phyloP scores from a whole-genome alignment of 1,140 invertebrate species.

The Vanessa atalanta region DNA sequence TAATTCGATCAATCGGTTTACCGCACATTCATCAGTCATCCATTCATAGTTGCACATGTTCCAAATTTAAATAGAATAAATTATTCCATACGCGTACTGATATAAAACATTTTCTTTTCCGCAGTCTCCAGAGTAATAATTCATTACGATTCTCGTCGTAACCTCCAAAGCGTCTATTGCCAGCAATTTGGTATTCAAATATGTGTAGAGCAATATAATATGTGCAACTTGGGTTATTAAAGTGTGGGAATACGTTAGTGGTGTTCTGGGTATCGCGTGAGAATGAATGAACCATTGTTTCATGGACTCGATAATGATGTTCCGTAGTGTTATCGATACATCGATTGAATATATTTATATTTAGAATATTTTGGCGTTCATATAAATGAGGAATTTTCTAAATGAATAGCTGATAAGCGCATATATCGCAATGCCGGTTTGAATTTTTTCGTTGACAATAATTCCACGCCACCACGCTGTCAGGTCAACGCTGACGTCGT shows the following conservation, averaged over 20 bases:
- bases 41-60: too few relatives aligned
- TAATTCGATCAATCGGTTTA: neutral
- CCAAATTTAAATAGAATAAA: too few relatives aligned
- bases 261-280: conserved; percentile 30
- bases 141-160: conserved; percentile 9
- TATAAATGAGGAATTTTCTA: too few relatives aligned
- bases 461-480: too few relatives aligned
- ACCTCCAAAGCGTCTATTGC: neutral
- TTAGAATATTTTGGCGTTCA: neutral
- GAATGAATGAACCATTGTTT: conserved; percentile 39
- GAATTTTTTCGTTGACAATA: too few relatives aligned
- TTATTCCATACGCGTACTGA: neutral
- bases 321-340: conserved; percentile 15
- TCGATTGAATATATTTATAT: neutral
- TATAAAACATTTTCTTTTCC: neutral
- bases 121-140: neutral
- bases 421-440: too few relatives aligned
- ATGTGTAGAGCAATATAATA: conserved; percentile 40
- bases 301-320: conserved; percentile 19
- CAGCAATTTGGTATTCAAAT: conserved; percentile 41
- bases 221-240: conserved; percentile 41
- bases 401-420: too few relatives aligned
- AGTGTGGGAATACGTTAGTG: conserved; percentile 42
- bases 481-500: too few relatives aligned
- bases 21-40: too few relatives aligned